phyloP scores from a whole-genome alignment of 1,140 invertebrate genomes.

The Probaryconus sp. region DNA sequence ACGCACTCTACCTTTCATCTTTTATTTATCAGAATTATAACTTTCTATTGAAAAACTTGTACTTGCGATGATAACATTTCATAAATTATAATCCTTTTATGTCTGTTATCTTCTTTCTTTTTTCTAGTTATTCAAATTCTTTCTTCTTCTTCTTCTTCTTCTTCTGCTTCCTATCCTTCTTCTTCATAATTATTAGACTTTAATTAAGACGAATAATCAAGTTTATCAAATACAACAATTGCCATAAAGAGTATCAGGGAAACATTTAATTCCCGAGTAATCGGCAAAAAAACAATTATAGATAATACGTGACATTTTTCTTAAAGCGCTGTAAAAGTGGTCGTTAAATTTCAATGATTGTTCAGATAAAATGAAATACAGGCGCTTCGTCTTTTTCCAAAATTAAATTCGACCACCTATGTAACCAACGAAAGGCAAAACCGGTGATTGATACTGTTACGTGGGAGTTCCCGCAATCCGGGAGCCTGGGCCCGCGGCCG shows the following conservation, averaged over 20 bases:
- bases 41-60: too few relatives aligned
- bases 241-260: background rate
- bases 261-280: background rate
- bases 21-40: too few relatives aligned
- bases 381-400: conserved; percentile 15
- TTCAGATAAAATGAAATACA: background rate
- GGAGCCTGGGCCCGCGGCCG: conserved; percentile 33
- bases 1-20: too few relatives aligned
- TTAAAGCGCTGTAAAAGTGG: conserved; percentile 6
- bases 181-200: conserved; percentile 17
- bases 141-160: too few relatives aligned
- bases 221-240: conserved; percentile 9
- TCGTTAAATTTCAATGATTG: conserved; percentile 9
- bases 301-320: conserved; percentile 1
- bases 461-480: conserved; percentile 54
- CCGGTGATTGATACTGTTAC: conserved; percentile 48
- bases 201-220: conserved; percentile 16
- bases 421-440: conserved; percentile 30
- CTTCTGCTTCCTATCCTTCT: too few relatives aligned
- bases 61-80: too few relatives aligned
- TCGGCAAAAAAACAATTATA: conserved; percentile 1
- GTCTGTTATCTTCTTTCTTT: too few relatives aligned
- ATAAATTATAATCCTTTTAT: too few relatives aligned
- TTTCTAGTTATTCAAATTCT: too few relatives aligned
- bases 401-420: conserved; percentile 25